phyloP scores from a whole-genome alignment of 1,140 invertebrate genomes.

The Micrasema longulum region DNA sequence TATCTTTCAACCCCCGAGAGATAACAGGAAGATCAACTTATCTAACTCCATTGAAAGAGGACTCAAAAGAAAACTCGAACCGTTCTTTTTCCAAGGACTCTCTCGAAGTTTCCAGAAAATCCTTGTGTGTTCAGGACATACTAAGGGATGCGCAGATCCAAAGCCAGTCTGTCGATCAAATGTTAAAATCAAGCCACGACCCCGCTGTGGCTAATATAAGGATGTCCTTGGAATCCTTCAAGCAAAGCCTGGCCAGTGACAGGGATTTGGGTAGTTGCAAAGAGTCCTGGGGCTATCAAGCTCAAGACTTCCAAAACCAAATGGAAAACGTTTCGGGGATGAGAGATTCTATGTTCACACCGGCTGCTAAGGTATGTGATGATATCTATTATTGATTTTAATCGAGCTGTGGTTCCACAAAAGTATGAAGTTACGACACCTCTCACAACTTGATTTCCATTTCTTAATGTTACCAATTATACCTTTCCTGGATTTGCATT shows the following conservation, averaged over 20 bases:
- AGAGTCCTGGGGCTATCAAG: conserved; percentile 45
- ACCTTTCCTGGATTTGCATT: no score
- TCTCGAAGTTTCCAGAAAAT: conserved; percentile 6
- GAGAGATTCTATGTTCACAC: conserved; percentile 50
- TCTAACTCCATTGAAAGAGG: not conserved
- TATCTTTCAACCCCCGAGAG: conserved; percentile 51
- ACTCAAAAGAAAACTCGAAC: conserved; percentile 47
- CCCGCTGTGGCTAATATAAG: conserved; percentile 36
- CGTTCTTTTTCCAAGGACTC: conserved; percentile 1
- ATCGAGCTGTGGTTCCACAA: no score
- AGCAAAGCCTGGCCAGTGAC: conserved; percentile 24
- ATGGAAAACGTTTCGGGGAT: conserved; percentile 31
- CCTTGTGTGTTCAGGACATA: conserved; percentile 30
- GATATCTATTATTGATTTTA: no score
- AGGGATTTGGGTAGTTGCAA: conserved; percentile 20
- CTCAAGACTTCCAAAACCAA: conserved; percentile 28
- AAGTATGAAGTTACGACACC: no score
- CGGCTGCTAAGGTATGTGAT: conserved; percentile 37
- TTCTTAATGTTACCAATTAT: no score
- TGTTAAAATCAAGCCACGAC: conserved; percentile 40
- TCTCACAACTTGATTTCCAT: no score
- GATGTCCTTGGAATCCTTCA: conserved; percentile 42
- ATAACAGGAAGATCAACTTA: conserved; percentile 49
- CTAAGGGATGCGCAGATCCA: conserved; percentile 45
- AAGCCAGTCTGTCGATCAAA: conserved; percentile 42